Conservation (phyloP, 2,888 invertebrate genomes). For the Drosophila eohydei region DNA sequence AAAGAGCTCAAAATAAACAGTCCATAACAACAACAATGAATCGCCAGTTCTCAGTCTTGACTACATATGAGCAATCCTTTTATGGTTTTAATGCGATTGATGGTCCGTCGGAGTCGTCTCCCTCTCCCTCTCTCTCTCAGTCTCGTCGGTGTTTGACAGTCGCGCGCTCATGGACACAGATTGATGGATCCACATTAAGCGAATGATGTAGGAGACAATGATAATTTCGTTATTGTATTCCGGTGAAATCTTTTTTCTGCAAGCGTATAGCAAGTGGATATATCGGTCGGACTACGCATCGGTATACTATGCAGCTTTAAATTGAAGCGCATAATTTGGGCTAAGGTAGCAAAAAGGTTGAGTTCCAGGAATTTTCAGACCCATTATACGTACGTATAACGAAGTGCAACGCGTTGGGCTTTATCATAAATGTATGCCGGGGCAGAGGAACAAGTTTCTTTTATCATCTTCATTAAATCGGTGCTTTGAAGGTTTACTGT, state of each 20-base stretch:
- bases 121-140: conserved; percentile 41
- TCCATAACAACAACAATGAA: conserved; percentile 41
- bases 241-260: conserved; percentile 31
- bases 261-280: conserved; percentile 46
- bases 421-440: conserved; percentile 31
- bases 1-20: conserved; percentile 22
- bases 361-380: conserved; percentile 61
- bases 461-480: conserved; percentile 57
- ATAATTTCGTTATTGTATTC: conserved; percentile 79
- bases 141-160: conserved; percentile 82
- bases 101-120: conserved; percentile 60
- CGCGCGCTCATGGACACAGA: conserved; percentile 74
- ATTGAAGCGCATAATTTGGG: conserved; percentile 70
- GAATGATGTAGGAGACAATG: conserved; percentile 75
- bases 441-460: conserved; percentile 3
- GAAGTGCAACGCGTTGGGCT: conserved; percentile 41
- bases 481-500: conserved; percentile 33
- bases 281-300: conserved; percentile 24
- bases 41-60: conserved; percentile 47
- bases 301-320: conserved; percentile 41
- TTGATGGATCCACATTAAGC: conserved; percentile 83
- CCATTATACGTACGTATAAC: conserved; percentile 26
- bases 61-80: conserved; percentile 81
- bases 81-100: conserved; percentile 83
- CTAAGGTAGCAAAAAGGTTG: conserved; percentile 34